A percentile compares a stretch with the other conserved stretches of the same genome.
phyloP scores from a whole-genome alignment of 2,797 vertebrate species.

The Myotis vivesi region DNA sequence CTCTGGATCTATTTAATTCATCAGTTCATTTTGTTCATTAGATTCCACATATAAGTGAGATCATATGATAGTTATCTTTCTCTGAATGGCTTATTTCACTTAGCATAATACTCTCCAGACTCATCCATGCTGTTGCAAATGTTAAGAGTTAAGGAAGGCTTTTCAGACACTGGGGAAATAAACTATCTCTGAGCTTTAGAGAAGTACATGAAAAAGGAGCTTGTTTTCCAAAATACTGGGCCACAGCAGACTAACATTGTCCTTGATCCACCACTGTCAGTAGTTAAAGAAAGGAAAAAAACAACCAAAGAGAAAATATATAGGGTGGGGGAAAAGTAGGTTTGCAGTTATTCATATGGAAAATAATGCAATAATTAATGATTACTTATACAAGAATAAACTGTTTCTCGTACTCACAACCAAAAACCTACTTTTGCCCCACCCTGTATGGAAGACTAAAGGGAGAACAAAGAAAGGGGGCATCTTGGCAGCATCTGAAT shows the following conservation, averaged over 20 bases:
- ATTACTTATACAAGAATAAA: not conserved
- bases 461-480: not conserved
- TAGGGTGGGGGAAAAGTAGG: not conserved
- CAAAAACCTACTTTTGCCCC: not conserved
- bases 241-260: not conserved
- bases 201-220: not conserved
- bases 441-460: not conserved
- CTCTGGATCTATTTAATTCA: no score
- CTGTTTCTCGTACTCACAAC: not conserved
- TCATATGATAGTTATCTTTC: no score
- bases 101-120: no score
- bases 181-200: constrained; percentile 1
- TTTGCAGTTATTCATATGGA: not conserved
- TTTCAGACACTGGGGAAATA: not conserved
- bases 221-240: not conserved
- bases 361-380: not conserved
- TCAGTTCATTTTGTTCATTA: no score
- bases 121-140: no score
- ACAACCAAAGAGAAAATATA: not conserved
- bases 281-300: not conserved
- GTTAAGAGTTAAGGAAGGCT: not conserved
- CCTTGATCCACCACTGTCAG: not conserved
- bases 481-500: not conserved
- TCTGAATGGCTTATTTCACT: no score
- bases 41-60: no score